phyloP scores from a whole-genome alignment of 2,113 vertebrate species.

The Oreochromis aureus region DNA sequence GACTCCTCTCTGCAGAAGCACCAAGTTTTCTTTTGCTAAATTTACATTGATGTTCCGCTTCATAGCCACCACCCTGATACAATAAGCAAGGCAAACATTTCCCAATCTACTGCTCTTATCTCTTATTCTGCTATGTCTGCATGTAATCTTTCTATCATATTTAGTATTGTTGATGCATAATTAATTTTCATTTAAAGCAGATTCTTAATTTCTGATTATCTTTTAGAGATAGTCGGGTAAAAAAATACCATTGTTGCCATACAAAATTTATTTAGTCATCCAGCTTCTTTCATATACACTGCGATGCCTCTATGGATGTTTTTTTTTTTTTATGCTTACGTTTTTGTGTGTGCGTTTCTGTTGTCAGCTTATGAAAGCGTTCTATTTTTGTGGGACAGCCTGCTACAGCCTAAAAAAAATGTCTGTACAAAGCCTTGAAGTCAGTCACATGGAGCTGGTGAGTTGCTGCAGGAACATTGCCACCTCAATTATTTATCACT shows the following conservation, averaged over 20 bases:
- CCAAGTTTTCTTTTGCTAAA: slow-evolving; percentile 46
- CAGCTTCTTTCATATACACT: not conserved
- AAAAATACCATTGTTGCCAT: slow-evolving; percentile 25
- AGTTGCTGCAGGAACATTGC: slow-evolving; percentile 46
- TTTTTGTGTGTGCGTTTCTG: not conserved
- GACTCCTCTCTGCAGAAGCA: slow-evolving; percentile 31
- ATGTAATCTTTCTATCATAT: slow-evolving; percentile 54
- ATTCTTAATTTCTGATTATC: slow-evolving; percentile 61
- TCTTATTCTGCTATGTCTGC: slow-evolving; percentile 24
- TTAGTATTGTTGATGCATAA: slow-evolving; percentile 66
- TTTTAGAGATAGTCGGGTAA: not conserved
- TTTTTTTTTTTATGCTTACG: not conserved
- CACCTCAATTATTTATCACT: slow-evolving; percentile 59
- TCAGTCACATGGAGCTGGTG: slow-evolving; percentile 28
- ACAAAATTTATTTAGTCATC: slow-evolving; percentile 16
- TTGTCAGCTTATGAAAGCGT: slow-evolving; percentile 38
- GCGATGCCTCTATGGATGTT: not conserved
- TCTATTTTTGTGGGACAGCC: slow-evolving; percentile 49
- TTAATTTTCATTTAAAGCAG: slow-evolving; percentile 65
- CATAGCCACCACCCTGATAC: slow-evolving; percentile 41
- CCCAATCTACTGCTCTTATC: slow-evolving; percentile 50
- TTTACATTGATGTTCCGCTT: slow-evolving; percentile 56
- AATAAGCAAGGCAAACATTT: slow-evolving; percentile 51
- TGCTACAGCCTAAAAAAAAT: slow-evolving; percentile 20
- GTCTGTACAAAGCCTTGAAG: slow-evolving; percentile 32